These are phyloP conservation scores for Drosophila ustulata DNA, from an alignment of 2,888 invertebrate genomes.

Conservation along the genomic window DNA sequence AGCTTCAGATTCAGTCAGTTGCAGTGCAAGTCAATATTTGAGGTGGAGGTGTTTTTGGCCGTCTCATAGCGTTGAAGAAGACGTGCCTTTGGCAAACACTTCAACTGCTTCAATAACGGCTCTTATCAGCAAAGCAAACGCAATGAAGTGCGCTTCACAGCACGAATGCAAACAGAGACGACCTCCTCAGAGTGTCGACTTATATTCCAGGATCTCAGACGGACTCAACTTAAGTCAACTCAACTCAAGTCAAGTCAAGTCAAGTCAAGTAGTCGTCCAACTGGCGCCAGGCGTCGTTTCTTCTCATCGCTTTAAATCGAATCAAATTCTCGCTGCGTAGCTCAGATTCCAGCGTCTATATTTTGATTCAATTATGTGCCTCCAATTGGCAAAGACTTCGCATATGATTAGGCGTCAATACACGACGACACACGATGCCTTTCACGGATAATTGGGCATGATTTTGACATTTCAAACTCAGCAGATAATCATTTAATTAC, in stretches of 20 bases:
- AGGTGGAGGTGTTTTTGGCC: constrained; percentile 1
- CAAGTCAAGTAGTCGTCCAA: constrained; percentile 15
- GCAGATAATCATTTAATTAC: not conserved
- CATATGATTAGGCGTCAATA: constrained; percentile 7
- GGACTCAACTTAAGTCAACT: constrained; percentile 19
- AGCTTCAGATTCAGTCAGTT: constrained; percentile 20
- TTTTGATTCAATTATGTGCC: constrained; percentile 53
- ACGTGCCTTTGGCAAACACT: constrained; percentile 66
- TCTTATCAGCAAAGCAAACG: constrained; percentile 54
- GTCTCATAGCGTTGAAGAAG: constrained; percentile 39
- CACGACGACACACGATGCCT: not conserved
- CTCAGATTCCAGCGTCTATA: constrained; percentile 36
- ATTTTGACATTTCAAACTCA: not conserved
- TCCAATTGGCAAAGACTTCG: not conserved
- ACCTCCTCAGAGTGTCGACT: constrained; percentile 13
- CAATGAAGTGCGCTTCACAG: constrained; percentile 56
- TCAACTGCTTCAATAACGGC: constrained; percentile 45
- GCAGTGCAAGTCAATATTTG: constrained; percentile 58
- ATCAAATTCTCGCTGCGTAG: constrained; percentile 39
- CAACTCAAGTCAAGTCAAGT: constrained; percentile 34
- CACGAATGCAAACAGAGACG: constrained; percentile 58
- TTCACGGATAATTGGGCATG: constrained; percentile 7
- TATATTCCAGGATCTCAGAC: constrained; percentile 15
- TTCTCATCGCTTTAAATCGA: constrained; percentile 33
- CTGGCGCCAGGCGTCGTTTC: constrained; percentile 32